Base-by-base conservation (phyloP, 2,888 invertebrate species). In the Cremastobaeus sp. region DNA sequence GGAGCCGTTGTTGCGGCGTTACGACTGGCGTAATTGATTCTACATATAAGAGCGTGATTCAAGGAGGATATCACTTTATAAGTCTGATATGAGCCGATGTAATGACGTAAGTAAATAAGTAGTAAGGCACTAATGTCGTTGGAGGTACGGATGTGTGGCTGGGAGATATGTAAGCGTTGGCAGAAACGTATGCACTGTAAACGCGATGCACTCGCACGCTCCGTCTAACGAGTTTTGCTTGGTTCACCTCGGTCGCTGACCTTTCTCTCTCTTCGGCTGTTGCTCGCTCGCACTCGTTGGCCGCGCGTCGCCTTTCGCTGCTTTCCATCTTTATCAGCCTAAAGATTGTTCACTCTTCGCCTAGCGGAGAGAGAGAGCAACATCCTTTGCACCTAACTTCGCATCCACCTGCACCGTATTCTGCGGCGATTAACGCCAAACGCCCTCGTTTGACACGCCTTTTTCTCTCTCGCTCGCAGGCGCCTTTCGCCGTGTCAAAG, bases 141-240 rank as follows among this genome's bases (percentile, higher is more conserved):
- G 48, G 30, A 18, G 48, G 62, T 12, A 32, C 5, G 54, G 32
- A 28, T 41, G 68, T 37, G 45, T 37, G 41, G 50, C 41, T 14
- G 12, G 37, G 34, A 32, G 60, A 60, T 69, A 69, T 32, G 52
- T 69, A 69, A 69, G 60, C 60, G 47, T 45, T 52, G 68, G 60
- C 69, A 70, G 55, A 62, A 62, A 62, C 69, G 69, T 62, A 62
- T 70, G 60, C 60, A 62, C 69, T 62, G 62, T 35, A 48, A 70
- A 62, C 62, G 69, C 69, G 62, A 69, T 60, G 69, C 69, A 69
- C 69, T 69, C 69, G 60, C 60, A 69, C 69, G 69, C 60, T 69
- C 69, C 52, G 69, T 69, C 69, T 69, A 69, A 69, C 69, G 60
- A 69, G 69, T 69, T 69, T 69, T 69, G 69, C 60, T 69, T 69